Conservation (phyloP, 1,140 invertebrate genomes). For the Acromyrmex echinatior region DNA sequence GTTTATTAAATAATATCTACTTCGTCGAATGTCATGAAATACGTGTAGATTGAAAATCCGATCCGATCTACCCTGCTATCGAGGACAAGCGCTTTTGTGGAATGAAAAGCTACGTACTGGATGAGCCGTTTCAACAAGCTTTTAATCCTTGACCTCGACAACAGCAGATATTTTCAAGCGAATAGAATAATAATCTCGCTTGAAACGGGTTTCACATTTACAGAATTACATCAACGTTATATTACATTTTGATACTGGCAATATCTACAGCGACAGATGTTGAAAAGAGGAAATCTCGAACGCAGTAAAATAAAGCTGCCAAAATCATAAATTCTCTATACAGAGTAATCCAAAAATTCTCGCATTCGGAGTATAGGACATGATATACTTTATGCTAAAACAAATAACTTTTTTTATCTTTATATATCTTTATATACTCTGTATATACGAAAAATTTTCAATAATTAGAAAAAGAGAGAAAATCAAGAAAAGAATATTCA, state of each 20-base stretch:
- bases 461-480: background rate
- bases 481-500: background rate
- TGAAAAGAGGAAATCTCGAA: background rate
- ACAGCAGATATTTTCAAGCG: constrained; percentile 12
- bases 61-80: background rate
- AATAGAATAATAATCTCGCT: constrained; percentile 41
- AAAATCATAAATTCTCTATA: background rate
- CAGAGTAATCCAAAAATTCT: too few species aligned
- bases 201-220: background rate
- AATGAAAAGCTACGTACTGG: constrained; percentile 21
- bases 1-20: constrained; percentile 56
- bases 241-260: background rate
- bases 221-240: background rate
- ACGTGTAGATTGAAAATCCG: constrained; percentile 25
- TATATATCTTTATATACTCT: too few species aligned
- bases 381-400: too few species aligned
- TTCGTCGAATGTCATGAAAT: constrained; percentile 18
- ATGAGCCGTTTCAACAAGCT: constrained; percentile 18
- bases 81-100: constrained; percentile 11
- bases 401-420: too few species aligned
- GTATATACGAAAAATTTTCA: background rate
- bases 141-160: constrained; percentile 37
- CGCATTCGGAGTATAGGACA: too few species aligned
- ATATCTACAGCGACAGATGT: background rate
- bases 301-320: background rate